Conservation (phyloP, 2,113 vertebrate species). For the Astur gentilis region DNA sequence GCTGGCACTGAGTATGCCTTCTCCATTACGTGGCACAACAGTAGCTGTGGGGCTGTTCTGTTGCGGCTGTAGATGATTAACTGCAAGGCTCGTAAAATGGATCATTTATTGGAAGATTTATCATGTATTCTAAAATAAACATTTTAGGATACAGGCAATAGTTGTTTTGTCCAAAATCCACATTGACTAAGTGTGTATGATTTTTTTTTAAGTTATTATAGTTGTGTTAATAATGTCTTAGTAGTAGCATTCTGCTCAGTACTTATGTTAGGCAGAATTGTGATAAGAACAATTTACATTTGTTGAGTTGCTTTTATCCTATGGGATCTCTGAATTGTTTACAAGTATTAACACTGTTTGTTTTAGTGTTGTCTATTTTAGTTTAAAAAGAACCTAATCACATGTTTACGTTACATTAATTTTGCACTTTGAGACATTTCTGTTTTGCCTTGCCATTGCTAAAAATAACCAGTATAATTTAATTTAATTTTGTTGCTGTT, state of each 20-base stretch:
- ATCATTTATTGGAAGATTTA: not conserved
- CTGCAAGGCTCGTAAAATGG: not conserved
- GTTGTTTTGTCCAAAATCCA: not conserved
- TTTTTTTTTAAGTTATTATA: not conserved
- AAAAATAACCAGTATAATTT: not conserved
- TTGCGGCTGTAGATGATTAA: not conserved
- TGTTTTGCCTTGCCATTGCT: not conserved
- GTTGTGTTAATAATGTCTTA: not conserved
- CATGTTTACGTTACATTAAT: not conserved
- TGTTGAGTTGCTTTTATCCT: not conserved
- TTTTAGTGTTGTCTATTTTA: not conserved
- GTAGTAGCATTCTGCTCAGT: not conserved
- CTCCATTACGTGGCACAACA: accelerated
- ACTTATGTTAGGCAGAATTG: not conserved
- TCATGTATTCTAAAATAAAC: not conserved
- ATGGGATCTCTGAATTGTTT: not conserved
- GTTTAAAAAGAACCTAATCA: not conserved
- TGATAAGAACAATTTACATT: not conserved
- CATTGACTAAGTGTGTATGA: not conserved
- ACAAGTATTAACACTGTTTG: not conserved
- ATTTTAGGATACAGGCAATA: not conserved
- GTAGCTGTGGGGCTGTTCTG: not conserved
- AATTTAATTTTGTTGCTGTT: not conserved
- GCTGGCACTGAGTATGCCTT: not conserved
- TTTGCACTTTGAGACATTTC: not conserved